Evolutionary conservation across 37 sponge, comb jelly and placozoan species (phyloP).

Genomic region (Geodia barretti): DNA sequence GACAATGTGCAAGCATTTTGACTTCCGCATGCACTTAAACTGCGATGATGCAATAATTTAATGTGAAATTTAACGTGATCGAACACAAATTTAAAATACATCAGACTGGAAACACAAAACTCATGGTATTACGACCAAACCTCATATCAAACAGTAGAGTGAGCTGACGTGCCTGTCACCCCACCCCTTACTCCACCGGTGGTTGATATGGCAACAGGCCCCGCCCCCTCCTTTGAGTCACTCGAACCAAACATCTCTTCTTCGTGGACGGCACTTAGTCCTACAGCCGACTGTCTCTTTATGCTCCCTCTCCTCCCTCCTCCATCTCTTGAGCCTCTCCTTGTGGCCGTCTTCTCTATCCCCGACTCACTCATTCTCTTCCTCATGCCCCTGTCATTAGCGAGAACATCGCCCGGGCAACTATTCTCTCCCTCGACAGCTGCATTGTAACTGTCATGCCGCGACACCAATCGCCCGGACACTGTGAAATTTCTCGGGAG

Average conservation of each 20-base stretch:
- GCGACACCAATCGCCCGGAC: neutral
- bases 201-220: neutral
- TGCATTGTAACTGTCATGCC: neutral
- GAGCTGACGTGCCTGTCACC: neutral
- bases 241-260: neutral
- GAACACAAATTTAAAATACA: no score
- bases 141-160: neutral
- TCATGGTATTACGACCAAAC: no score
- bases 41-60: no score
- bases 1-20: no score
- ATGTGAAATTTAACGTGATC: no score
- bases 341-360: neutral
- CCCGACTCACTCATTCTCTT: neutral
- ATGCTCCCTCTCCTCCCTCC: neutral
- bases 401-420: neutral
- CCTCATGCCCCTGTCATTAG: neutral
- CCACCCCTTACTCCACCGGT: neutral
- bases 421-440: neutral
- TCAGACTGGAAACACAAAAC: no score
- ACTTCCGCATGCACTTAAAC: no score
- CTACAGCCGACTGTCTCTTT: neutral
- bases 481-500: neutral
- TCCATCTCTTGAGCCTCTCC: neutral
- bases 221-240: no score
- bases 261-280: neutral